Evolutionary conservation across 2,888 invertebrate species (phyloP).

Genomic region (Melinaea marsaeus): DNA sequence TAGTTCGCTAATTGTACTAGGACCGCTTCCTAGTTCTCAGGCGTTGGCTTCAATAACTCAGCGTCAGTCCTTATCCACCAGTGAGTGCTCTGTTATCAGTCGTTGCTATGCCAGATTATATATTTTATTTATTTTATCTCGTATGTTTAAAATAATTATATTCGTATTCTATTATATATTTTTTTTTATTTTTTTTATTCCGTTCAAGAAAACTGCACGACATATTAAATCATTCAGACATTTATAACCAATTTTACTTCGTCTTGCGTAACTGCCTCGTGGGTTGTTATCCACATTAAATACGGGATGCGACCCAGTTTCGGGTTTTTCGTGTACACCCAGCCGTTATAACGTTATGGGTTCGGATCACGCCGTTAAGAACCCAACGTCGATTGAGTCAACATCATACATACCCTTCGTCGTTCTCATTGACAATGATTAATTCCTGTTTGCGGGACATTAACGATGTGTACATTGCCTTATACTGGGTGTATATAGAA

Average conservation of each 20-base stretch:
- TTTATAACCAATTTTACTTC: slow-evolving; percentile 1
- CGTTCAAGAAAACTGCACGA: too few species aligned
- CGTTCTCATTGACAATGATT: slow-evolving; percentile 16
- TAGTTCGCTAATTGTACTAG: slow-evolving; percentile 38
- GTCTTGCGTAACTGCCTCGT: slow-evolving; percentile 20
- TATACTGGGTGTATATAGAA: too few species aligned
- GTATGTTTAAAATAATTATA: neutral
- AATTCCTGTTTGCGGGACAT: slow-evolving; percentile 3
- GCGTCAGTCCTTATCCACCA: slow-evolving; percentile 32
- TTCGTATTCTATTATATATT: too few species aligned
- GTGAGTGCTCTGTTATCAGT: slow-evolving; percentile 26
- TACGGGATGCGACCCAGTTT: slow-evolving; percentile 47
- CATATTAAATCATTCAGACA: neutral
- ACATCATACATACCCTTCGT: slow-evolving; percentile 29
- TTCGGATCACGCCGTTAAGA: slow-evolving; percentile 50
- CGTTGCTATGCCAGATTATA: slow-evolving; percentile 23
- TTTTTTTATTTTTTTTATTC: too few species aligned
- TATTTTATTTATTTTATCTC: slow-evolving; percentile 14
- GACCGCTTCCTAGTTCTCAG: slow-evolving; percentile 35
- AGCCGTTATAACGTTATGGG: slow-evolving; percentile 52
- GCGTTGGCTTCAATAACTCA: slow-evolving; percentile 31
- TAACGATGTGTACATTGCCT: neutral
- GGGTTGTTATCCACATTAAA: slow-evolving; percentile 8
- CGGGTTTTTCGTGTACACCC: slow-evolving; percentile 45
- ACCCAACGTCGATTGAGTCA: slow-evolving; percentile 52